Percentiles rank a stretch among this genome's conserved stretches.
phyloP scores from a whole-genome alignment of 2,797 vertebrate genomes.

The Sebastiscus tertius region DNA sequence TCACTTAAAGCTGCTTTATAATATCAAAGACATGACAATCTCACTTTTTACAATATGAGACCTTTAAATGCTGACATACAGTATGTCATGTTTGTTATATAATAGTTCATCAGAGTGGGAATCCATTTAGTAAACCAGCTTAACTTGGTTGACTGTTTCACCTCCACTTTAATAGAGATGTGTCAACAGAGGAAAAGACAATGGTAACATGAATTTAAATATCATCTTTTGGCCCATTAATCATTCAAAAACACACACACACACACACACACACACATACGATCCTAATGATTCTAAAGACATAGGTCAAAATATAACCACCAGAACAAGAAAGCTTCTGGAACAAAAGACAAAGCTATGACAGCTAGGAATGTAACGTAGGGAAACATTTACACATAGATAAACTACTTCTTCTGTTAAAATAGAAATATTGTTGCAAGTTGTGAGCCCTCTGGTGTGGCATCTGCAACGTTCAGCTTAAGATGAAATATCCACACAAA shows the following conservation, averaged over 20 bases:
- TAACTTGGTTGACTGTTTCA: no score
- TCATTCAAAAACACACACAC: background rate
- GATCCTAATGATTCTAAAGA: background rate
- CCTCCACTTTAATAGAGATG: background rate
- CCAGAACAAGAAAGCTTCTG: background rate
- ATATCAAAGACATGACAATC: no score
- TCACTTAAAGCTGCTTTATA: no score
- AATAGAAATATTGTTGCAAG: conserved; percentile 23
- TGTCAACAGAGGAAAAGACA: background rate
- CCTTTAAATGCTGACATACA: no score
- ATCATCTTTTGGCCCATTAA: background rate
- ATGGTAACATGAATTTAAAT: background rate
- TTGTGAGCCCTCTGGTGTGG: conserved; percentile 12
- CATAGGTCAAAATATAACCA: conserved; percentile 1
- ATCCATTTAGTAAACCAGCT: no score
- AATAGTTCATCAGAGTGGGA: no score
- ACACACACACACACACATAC: background rate
- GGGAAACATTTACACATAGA: conserved; percentile 1
- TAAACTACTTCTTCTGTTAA: conserved; percentile 5
- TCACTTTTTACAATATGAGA: no score
- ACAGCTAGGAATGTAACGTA: conserved; percentile 20
- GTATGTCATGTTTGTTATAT: no score
- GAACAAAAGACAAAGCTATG: conserved; percentile 6
- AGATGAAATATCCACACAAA: conserved; percentile 37
- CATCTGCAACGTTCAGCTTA: conserved; percentile 4